A percentile compares a stretch with the other conserved stretches of the same genome.
phyloP scores from a whole-genome alignment of 1,140 invertebrate species.

The Drosophila repletoides region DNA sequence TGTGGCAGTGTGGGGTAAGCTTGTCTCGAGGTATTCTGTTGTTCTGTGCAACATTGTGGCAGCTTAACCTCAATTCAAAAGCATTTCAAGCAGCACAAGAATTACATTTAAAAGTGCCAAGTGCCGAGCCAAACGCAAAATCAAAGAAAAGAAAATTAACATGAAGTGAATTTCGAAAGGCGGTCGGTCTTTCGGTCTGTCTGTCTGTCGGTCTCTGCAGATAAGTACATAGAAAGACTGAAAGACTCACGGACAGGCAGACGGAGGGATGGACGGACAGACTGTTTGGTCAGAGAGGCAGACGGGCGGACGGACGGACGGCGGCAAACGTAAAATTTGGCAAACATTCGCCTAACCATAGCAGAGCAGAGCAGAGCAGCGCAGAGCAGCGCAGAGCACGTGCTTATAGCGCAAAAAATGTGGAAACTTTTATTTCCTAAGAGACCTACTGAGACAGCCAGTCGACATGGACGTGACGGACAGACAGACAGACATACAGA shows the following conservation, averaged over 20 bases:
- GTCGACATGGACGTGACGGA: constrained; percentile 70
- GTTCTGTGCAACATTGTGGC: constrained; percentile 50
- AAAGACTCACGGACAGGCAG: constrained; percentile 2
- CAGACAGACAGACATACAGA: constrained; percentile 28
- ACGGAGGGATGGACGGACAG: neutral
- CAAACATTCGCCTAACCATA: constrained; percentile 60
- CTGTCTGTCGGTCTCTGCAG: constrained; percentile 24
- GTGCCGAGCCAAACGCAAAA: constrained; percentile 64
- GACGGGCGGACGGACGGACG: neutral
- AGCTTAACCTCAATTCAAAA: constrained; percentile 67
- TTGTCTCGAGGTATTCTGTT: constrained; percentile 26
- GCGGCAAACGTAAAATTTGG: constrained; percentile 65
- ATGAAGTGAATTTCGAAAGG: constrained; percentile 72
- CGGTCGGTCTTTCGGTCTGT: too few species aligned
- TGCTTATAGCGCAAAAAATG: constrained; percentile 70
- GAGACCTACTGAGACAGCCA: constrained; percentile 68
- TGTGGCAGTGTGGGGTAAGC: constrained; percentile 5
- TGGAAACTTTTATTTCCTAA: constrained; percentile 75
- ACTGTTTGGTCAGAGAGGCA: neutral
- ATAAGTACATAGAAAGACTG: constrained; percentile 37
- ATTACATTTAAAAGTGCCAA: constrained; percentile 67
- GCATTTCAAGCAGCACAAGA: constrained; percentile 50
- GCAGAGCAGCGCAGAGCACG: too few species aligned
- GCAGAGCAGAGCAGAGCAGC: too few species aligned
- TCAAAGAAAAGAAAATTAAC: constrained; percentile 78